Percentiles rank a stretch among this genome's conserved stretches.
These are phyloP conservation scores for Nicator chloris DNA, from an alignment of 2,113 vertebrate species.

Conservation along the genomic window DNA sequence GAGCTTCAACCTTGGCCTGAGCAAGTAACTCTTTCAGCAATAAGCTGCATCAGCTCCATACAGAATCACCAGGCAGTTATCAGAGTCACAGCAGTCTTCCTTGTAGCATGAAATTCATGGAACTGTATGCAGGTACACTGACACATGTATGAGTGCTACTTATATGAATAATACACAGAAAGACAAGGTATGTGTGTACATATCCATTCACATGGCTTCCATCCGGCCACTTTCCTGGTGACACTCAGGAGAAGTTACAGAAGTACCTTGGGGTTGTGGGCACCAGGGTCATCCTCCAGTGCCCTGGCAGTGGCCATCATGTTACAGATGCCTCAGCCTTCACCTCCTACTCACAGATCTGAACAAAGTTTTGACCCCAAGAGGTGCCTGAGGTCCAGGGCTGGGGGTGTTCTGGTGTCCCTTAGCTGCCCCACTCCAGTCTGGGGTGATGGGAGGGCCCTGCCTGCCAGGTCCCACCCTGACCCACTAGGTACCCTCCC, in stretches of 20 bases:
- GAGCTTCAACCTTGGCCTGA: neutral
- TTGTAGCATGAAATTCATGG: neutral
- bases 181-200: neutral
- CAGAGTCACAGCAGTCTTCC: neutral
- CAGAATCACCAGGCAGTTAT: neutral
- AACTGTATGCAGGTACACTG: neutral
- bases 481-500: neutral
- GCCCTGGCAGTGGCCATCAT: no score
- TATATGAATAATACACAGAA: neutral
- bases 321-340: accelerated
- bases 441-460: neutral
- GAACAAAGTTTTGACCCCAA: accelerated
- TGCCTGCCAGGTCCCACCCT: neutral
- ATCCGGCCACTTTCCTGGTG: neutral
- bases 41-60: neutral
- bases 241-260: accelerated
- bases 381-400: accelerated
- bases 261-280: accelerated
- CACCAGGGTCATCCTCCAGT: neutral
- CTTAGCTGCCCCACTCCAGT: neutral
- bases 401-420: accelerated
- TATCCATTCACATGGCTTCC: neutral
- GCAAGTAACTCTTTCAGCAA: neutral
- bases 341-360: accelerated
- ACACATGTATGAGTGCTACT: no score